Evolutionary conservation across 1,140 invertebrate genomes (phyloP), one percentile per base, ranked within the genome.

Genomic region (Euwallacea fornicatus): DNA sequence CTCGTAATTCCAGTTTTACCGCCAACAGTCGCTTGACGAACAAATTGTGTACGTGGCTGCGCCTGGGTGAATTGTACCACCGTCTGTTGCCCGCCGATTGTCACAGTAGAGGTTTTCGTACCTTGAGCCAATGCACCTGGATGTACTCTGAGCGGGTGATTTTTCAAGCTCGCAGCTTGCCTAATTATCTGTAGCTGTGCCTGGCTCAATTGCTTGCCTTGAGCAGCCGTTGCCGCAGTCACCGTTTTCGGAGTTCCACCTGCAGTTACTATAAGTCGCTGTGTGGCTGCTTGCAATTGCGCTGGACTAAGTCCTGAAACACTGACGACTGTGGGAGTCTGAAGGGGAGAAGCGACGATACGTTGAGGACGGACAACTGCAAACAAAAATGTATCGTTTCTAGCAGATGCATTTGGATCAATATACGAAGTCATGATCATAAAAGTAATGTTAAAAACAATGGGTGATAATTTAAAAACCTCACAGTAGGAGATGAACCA

Each of bases 111-210:
- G 7, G 78, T 78, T 74, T 81, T 81, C 10, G 79, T 70, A 41
- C 71, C 74, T 70, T 76, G 71, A 33, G 83, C 80, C 13, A 85
- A 62, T 21, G 80, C 82, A 68, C 82, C 83, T 0, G 83, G 70
- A 74, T 85, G 84, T 60, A 83, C 77, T 44, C 84, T 76, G 33
- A 81, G 50, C 59, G 81, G 80, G 42, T 80, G 78, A 59, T 62
- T 63, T 65, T 81, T 80, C n/a, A 80, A 60, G 43, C 73, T 74
- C 7, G 77, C 77, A 33, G 21, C 21, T 67, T 81, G 80, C n/a
- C 84, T 71, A 63, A 85, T 84, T 53, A 85, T 81, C 60, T 85
- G 83, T 13, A 85, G 76, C 54, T 84, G 83, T 0, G 82, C 79
- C 33, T 81, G 80, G 43, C 79, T 82, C 1, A 85, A 82, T 7